These are phyloP conservation scores for Clamator glandarius DNA, from an alignment of 2,797 vertebrate species.

Conservation along the genomic window DNA sequence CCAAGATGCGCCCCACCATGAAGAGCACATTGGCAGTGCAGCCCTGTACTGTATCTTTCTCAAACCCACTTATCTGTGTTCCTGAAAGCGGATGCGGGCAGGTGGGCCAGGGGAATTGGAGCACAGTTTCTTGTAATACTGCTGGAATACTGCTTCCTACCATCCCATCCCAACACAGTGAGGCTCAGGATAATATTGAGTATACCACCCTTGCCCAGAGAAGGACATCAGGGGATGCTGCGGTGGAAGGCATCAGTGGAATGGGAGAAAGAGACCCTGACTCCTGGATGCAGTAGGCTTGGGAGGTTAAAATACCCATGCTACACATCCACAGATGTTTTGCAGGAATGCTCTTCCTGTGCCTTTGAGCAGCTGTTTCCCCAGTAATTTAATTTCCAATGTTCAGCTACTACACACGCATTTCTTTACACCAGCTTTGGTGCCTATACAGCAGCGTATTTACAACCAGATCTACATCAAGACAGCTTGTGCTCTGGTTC, in stretches of 20 bases:
- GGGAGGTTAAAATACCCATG: neutral
- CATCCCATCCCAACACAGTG: neutral
- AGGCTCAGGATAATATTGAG: neutral
- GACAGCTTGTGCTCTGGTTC: rapidly evolving
- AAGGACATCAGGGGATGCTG: no score
- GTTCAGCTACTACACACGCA: neutral
- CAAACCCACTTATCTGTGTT: neutral
- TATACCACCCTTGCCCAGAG: neutral
- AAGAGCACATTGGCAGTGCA: neutral
- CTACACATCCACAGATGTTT: neutral
- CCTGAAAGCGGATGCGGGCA: neutral
- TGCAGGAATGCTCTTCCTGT: constrained; percentile 10
- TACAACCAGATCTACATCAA: neutral
- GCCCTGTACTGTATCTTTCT: neutral
- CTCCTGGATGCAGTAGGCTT: neutral
- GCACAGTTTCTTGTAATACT: neutral
- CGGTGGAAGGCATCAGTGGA: neutral
- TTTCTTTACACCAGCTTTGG: neutral
- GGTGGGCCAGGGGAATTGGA: neutral
- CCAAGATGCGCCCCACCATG: neutral
- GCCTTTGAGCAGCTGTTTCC: constrained; percentile 17
- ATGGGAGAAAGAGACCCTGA: neutral
- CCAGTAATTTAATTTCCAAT: neutral
- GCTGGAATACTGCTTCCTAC: neutral
- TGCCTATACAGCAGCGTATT: rapidly evolving